A percentile compares a stretch with the other conserved stretches of the same genome.
Conservation (phyloP, 2,888 invertebrate genomes). For the Brachynemurus nebulosus region DNA sequence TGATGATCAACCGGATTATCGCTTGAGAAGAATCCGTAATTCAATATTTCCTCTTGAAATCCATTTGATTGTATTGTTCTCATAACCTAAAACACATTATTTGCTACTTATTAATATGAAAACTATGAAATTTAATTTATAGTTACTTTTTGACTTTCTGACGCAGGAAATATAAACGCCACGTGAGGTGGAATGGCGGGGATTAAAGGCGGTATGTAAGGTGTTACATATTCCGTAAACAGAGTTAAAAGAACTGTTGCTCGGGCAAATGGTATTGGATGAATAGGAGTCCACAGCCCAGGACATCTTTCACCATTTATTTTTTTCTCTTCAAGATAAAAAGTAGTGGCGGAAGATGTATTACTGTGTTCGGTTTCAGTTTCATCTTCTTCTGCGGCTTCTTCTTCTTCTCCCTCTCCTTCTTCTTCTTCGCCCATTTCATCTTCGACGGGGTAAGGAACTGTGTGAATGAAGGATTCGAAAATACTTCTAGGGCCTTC, state of each 20-base stretch:
- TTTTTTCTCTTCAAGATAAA: not conserved
- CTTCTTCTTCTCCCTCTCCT: not conserved
- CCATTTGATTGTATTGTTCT: too few species aligned
- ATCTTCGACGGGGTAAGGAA: not conserved
- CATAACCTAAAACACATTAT: too few species aligned
- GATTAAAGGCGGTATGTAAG: constrained; percentile 43
- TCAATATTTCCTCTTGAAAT: constrained; percentile 38
- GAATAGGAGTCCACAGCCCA: constrained; percentile 32
- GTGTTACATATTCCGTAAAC: constrained; percentile 33
- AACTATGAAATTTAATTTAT: too few species aligned
- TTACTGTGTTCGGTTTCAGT: not conserved
- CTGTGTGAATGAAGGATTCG: too few species aligned
- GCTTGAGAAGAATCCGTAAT: constrained; percentile 56
- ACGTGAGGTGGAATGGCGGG: constrained; percentile 48
- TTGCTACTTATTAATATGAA: too few species aligned
- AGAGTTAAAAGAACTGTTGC: constrained; percentile 30
- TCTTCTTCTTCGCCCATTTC: not conserved
- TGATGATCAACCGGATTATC: constrained; percentile 41
- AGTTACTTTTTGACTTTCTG: not conserved
- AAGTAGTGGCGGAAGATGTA: not conserved
- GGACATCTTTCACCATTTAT: constrained; percentile 14
- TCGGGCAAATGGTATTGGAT: constrained; percentile 24
- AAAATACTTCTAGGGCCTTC: too few species aligned
- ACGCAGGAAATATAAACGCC: constrained; percentile 42
- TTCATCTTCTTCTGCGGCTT: not conserved